Conservation (phyloP, 1,140 invertebrate species). For the Berghia stephanieae region DNA sequence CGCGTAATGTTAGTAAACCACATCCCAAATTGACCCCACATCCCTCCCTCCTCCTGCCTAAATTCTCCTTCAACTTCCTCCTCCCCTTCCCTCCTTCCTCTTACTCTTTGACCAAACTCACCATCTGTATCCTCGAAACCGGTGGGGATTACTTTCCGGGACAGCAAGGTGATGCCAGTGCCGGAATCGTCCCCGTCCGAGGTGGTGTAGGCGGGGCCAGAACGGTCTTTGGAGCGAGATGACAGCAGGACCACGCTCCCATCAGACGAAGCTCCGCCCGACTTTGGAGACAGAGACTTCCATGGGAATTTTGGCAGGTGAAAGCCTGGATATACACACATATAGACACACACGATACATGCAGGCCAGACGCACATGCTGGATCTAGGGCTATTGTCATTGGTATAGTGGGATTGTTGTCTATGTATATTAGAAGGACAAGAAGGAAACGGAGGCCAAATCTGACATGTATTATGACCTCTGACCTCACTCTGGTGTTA, state of each 20-base stretch:
- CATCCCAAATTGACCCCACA: no score
- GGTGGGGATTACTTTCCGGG: no score
- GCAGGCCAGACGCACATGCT: background rate
- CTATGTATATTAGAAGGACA: background rate
- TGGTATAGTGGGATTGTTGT: background rate
- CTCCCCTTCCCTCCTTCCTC: no score
- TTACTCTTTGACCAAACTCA: no score
- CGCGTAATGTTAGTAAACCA: no score
- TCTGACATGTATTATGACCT: no score
- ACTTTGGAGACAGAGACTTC: conserved; percentile 40
- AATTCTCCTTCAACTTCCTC: no score
- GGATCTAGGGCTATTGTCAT: background rate
- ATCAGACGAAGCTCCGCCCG: conserved; percentile 28
- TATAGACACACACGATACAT: background rate
- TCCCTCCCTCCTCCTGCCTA: no score
- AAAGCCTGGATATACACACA: conserved; percentile 45
- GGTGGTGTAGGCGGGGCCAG: conserved; percentile 40
- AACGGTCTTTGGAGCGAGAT: conserved; percentile 41
- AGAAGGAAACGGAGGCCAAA: no score
- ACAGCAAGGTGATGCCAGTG: conserved; percentile 42
- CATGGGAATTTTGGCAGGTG: conserved; percentile 49
- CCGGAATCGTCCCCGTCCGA: conserved; percentile 45
- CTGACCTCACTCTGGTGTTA: no score
- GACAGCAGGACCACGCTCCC: conserved; percentile 50
- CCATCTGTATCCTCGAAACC: no score